Evolutionary conservation across 2,888 invertebrate genomes (phyloP), one percentile per base, ranked within the genome.

Genomic region (Synanthedon vespiformis): DNA sequence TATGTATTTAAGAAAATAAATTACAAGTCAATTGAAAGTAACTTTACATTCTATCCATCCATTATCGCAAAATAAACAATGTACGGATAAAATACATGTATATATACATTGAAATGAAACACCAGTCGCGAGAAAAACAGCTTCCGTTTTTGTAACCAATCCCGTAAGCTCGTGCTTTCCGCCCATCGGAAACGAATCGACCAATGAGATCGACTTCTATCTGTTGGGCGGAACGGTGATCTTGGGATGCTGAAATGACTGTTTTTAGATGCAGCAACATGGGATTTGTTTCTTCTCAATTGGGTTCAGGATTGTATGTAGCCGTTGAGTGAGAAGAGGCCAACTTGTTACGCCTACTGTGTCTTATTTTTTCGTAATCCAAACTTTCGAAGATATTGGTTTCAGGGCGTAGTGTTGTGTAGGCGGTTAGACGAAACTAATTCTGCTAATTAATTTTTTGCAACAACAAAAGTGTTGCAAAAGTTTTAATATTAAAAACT

Each of bases 131-230:
- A 78, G 61, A 62, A 61, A 61, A 58, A 75, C 67, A 73, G 67
- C 65, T 75, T 67, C 63, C 65, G 67, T 64, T 58, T 56, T 57
- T 80, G 80, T 83, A 83, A 77, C 86, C 86, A 87, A 87, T 85
- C 74, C 69, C 64, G 67, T 59, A 57, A 58, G 54, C 52, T 58
- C 58, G 50, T 53, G 55, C 44, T 55, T 64, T 63, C 64, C 56
- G 85, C 86, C 86, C 86, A 86, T 57, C 56, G 58, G 55, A 34
- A 34, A 34, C 34, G 34, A 34, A 34, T 34, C 34, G 34, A 10
- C 34, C 34, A 34, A 34, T 34, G 34, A 34, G 34, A 34, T 34
- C 10, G 34, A 10, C 34, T 61, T 57, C 54, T 56, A 54, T 54
- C 27, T 56, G 59, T 63, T 65, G 80, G 86, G 84, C 83, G 83